Evolutionary conservation across 2,113 vertebrate genomes (phyloP), one percentile per base, ranked within the genome.

Genomic region (Mus pahari): DNA sequence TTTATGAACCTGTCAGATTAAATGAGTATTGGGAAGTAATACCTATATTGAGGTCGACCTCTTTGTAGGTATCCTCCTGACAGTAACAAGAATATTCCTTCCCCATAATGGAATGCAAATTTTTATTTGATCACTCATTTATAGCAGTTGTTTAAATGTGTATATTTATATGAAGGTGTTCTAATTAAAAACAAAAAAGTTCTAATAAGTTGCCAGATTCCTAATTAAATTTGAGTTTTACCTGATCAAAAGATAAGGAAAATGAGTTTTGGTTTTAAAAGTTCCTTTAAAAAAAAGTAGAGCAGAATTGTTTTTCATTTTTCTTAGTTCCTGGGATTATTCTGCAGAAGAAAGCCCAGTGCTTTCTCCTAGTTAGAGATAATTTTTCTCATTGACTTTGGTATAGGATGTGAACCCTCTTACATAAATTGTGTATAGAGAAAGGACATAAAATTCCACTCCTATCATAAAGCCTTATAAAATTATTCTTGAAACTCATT

Each of bases 121-220:
- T 98, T 98, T 98, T 98, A 99, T 99, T 99, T 99, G 99, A 99
- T 99, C 99, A 99, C 99, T 99, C 98, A 99, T 99, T 99, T 99
- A 99, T 98, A 99, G 99, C 99, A 99, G 99, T 99, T 99, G 97
- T 95, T 98, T 98, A 97, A 98, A 98, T 97, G 98, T 98, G 97
- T 97, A 94, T 97, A 98, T 98, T 97, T 90, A 98, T 97, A 97
- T 98, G 92, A 98, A 62, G 94, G 97, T 98, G 83, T 97, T 98
- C 94, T 98, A 93, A 98, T 97, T 96, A 96, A 97, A 96, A 97
- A 75, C 91, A 92, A 97, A 97, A 97, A 95, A 73, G 92, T 96
- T 96, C 20, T 97, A 97, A 97, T 97, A 98, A 97, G 95, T 97
- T 98, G 97, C 97, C 98, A 98, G 98, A 98, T 98, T 98, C 96